Conservation (phyloP, 2,113 vertebrate species). For the Cynocephalus volans region DNA sequence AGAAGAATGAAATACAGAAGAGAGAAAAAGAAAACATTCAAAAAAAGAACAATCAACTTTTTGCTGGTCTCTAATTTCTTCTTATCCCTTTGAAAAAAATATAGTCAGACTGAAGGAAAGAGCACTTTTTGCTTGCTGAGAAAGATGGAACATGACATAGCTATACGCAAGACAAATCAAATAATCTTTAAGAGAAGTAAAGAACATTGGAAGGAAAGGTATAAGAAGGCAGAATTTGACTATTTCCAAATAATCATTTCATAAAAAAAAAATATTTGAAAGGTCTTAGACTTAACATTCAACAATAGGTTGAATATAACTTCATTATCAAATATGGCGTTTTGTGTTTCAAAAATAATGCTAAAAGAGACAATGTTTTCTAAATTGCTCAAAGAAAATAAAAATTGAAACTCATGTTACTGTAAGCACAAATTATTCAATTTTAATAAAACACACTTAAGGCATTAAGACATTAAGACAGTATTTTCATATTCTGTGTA, state of each 20-base stretch:
- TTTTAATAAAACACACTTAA: neutral
- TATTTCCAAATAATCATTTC: constrained; percentile 14
- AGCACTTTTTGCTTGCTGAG: constrained; percentile 88
- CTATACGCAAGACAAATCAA: constrained; percentile 52
- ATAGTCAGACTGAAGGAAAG: constrained; percentile 86
- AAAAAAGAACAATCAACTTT: neutral
- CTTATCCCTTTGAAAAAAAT: constrained; percentile 29
- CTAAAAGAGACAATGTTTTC: neutral
- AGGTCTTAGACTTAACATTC: neutral
- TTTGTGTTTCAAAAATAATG: constrained; percentile 28
- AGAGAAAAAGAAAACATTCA: neutral
- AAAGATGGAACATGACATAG: constrained; percentile 84
- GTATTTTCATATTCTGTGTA: neutral
- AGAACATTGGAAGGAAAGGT: neutral
- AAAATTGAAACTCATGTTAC: neutral
- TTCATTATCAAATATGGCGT: neutral
- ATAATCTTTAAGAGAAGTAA: neutral
- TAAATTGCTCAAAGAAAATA: constrained; percentile 1
- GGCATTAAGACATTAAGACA: neutral
- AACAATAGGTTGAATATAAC: neutral
- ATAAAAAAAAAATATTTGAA: neutral
- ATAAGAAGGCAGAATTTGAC: neutral
- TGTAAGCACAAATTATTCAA: neutral
- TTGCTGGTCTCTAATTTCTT: constrained; percentile 39
- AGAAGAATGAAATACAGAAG: neutral